These are phyloP conservation scores for Lysandra bellargus DNA, from an alignment of 2,888 invertebrate species.

Conservation along the genomic window DNA sequence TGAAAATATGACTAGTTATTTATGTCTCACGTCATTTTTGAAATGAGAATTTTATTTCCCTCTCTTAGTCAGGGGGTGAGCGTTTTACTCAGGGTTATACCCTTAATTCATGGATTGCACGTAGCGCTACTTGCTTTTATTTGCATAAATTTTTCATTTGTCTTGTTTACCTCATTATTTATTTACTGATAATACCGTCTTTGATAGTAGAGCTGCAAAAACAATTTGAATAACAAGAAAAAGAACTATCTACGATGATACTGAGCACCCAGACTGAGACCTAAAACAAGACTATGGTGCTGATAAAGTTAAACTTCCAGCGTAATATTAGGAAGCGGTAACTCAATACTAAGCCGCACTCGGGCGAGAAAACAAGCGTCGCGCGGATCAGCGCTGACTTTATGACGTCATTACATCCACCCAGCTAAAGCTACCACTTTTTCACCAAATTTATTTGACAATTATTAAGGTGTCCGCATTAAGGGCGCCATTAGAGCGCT, in stretches of 20 bases:
- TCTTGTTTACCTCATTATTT: not conserved
- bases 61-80: conserved; percentile 37
- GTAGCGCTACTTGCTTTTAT: not conserved
- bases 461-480: conserved; percentile 79
- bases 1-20: conserved; percentile 78
- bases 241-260: not conserved
- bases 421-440: conserved; percentile 57
- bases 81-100: conserved; percentile 6
- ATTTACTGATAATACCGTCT: not conserved
- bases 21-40: conserved; percentile 51
- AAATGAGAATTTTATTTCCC: conserved; percentile 56
- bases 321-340: conserved; percentile 2
- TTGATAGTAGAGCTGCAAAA: not conserved
- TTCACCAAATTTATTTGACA: conserved; percentile 77
- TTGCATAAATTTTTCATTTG: not conserved
- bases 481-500: conserved; percentile 64
- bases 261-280: not conserved
- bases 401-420: conserved; percentile 70
- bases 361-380: conserved; percentile 33
- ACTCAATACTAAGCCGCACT: conserved; percentile 21
- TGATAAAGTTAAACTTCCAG: not conserved
- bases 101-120: not conserved
- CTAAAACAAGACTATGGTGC: not conserved
- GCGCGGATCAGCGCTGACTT: conserved; percentile 51
- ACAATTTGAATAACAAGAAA: not conserved